A percentile compares a stretch with the other conserved stretches of the same genome.
Evolutionary conservation across 2,797 vertebrate species (phyloP).

Genomic region (Lagodon rhomboides): DNA sequence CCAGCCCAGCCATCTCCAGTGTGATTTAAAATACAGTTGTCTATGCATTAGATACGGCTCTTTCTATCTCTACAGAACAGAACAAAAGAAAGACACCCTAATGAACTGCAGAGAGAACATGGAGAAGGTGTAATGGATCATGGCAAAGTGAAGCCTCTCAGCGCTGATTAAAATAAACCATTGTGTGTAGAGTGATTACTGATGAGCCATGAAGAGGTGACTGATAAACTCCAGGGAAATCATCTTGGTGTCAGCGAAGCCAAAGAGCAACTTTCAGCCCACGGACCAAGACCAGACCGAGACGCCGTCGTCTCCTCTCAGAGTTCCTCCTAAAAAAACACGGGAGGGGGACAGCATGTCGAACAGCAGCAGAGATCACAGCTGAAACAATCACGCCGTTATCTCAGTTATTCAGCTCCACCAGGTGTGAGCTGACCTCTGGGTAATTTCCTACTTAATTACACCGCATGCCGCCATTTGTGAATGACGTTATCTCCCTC

Average conservation of each 20-base stretch:
- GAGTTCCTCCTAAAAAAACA: constrained; percentile 8
- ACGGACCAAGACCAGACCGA: constrained; percentile 14
- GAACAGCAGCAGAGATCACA: constrained; percentile 58
- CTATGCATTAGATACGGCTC: constrained; percentile 15
- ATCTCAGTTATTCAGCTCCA: constrained; percentile 59
- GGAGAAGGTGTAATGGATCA: constrained; percentile 22
- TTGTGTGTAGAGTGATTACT: constrained; percentile 29
- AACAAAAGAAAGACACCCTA: constrained; percentile 26
- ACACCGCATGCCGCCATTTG: constrained; percentile 56
- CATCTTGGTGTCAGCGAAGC: constrained; percentile 25
- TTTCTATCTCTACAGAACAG: constrained; percentile 10
- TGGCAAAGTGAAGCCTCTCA: constrained; percentile 29
- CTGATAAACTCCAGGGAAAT: constrained; percentile 48
- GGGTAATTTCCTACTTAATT: constrained; percentile 75
- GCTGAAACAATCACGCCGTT: constrained; percentile 60
- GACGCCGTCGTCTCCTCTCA: not conserved
- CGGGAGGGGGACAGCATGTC: not conserved
- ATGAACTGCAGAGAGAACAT: constrained; percentile 27
- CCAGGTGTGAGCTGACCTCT: constrained; percentile 73
- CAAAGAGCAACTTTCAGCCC: constrained; percentile 30
- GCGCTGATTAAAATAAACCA: constrained; percentile 38
- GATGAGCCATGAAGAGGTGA: constrained; percentile 34
- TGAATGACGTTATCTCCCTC: constrained; percentile 51
- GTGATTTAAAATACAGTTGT: constrained; percentile 41
- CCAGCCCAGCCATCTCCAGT: constrained; percentile 33